These are phyloP conservation scores for Euura saliciscinereae DNA, from an alignment of 1,140 invertebrate genomes.

Conservation along the genomic window DNA sequence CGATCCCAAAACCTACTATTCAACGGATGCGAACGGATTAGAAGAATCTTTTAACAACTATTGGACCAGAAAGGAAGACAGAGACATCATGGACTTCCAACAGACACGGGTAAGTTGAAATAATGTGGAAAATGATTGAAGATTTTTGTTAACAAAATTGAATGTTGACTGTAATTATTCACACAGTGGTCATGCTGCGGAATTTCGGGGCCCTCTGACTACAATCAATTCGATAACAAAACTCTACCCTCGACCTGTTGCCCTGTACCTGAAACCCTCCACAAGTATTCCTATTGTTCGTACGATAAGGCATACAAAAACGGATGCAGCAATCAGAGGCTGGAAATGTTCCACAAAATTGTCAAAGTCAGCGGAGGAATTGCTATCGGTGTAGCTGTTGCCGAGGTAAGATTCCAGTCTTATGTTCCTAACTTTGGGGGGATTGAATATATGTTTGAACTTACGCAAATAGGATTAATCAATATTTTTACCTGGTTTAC, in stretches of 20 bases:
- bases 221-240: constrained; percentile 38
- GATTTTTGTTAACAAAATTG: too few relatives aligned
- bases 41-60: constrained; percentile 55
- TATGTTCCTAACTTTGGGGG: constrained; percentile 31
- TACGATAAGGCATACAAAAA: background rate
- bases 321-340: constrained; percentile 57
- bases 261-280: background rate
- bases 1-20: constrained; percentile 13
- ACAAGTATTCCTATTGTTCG: constrained; percentile 1
- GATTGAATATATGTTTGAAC: constrained; percentile 23
- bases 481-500: constrained; percentile 19
- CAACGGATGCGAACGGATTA: constrained; percentile 20
- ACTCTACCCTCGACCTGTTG: constrained; percentile 52
- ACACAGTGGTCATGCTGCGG: constrained; percentile 64
- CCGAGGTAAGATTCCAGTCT: constrained; percentile 63
- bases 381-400: constrained; percentile 69
- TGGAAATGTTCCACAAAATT: constrained; percentile 56
- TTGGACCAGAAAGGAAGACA: constrained; percentile 29
- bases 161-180: too few relatives aligned
- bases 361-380: constrained; percentile 67
- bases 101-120: constrained; percentile 59
- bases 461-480: background rate
- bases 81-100: constrained; percentile 56
- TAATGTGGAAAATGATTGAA: constrained; percentile 36
- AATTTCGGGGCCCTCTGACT: constrained; percentile 56